A percentile compares a stretch with the other conserved stretches of the same genome.
Conservation (phyloP, 2,888 invertebrate species). For the Rhogogaster chlorosoma region DNA sequence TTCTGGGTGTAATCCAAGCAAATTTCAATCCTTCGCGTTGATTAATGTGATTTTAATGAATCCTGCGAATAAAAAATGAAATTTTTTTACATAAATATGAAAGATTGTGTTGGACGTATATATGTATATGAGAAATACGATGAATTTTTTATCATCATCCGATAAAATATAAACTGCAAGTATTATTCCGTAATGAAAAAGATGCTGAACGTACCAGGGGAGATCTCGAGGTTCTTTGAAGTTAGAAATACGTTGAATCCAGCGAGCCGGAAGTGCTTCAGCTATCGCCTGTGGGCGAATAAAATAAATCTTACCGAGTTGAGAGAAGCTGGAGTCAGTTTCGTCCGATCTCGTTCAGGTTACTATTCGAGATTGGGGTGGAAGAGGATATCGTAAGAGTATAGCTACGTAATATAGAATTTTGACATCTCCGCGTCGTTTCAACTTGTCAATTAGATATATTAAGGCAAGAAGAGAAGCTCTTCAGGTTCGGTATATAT, state of each 20-base stretch:
- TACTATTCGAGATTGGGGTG: not conserved
- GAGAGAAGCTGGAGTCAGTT: constrained; percentile 11
- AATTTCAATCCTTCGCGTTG: not conserved
- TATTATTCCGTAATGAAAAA: constrained; percentile 6
- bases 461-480: not conserved
- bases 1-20: not conserved
- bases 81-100: not conserved
- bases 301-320: constrained; percentile 27
- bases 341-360: not conserved
- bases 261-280: constrained; percentile 38
- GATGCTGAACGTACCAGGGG: not conserved
- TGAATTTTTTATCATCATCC: not conserved
- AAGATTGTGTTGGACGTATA: not conserved
- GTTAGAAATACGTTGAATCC: constrained; percentile 26
- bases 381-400: not conserved
- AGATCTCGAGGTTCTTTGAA: not conserved
- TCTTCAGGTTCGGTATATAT: not conserved
- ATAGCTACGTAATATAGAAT: not conserved
- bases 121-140: not conserved
- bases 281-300: constrained; percentile 37
- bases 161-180: not conserved
- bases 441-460: not conserved
- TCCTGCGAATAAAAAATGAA: not conserved
- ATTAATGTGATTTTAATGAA: not conserved
- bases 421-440: not conserved